phyloP scores from a whole-genome alignment of 2,797 vertebrate genomes.

The Yasuhikotakia modesta region DNA sequence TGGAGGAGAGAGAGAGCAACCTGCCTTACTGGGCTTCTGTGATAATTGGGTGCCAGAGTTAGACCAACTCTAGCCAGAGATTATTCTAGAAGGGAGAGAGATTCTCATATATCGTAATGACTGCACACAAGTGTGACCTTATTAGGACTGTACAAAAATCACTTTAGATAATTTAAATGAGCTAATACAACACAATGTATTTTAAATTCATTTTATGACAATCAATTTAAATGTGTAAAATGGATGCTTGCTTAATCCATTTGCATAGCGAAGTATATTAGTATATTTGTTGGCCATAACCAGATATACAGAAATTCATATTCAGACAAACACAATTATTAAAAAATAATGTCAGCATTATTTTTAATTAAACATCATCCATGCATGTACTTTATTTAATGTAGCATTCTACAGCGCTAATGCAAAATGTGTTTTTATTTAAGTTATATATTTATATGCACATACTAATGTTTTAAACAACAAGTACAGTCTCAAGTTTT shows the following conservation, averaged over 20 bases:
- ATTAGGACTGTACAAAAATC: conserved; percentile 24
- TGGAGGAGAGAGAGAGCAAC: conserved; percentile 63
- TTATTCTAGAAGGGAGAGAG: conserved; percentile 52
- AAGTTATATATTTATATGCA: neutral
- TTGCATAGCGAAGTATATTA: neutral
- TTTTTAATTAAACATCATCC: neutral
- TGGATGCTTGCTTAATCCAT: neutral
- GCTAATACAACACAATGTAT: neutral
- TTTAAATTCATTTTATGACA: neutral
- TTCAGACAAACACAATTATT: neutral
- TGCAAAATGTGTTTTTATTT: neutral
- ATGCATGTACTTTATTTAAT: neutral
- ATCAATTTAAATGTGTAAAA: neutral
- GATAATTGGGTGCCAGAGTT: conserved; percentile 74
- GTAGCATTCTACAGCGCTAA: neutral
- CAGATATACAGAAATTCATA: neutral
- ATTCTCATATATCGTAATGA: conserved; percentile 17
- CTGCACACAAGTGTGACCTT: conserved; percentile 19
- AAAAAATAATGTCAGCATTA: neutral
- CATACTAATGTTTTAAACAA: neutral
- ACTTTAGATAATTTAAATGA: neutral
- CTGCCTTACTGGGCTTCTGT: conserved; percentile 61
- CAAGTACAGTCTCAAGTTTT: too few species aligned
- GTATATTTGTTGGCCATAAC: neutral
- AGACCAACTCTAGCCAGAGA: conserved; percentile 62